These are phyloP conservation scores for Brachionus plicatilis DNA, from an alignment of 1,140 invertebrate genomes.

Conservation along the genomic window DNA sequence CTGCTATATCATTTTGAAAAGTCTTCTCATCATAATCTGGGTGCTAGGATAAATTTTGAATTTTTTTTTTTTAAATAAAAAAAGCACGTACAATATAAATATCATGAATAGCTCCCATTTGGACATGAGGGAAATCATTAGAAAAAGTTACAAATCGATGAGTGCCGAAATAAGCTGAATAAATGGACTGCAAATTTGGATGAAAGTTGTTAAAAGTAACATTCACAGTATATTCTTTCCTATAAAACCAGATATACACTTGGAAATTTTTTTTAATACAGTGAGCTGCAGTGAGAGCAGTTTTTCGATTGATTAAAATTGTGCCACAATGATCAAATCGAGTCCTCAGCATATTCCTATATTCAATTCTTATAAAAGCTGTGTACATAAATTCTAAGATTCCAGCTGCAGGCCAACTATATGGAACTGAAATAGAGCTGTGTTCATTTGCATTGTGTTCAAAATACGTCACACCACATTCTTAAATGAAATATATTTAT, in stretches of 20 bases:
- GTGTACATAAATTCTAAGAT: not conserved
- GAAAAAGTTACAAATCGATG: not conserved
- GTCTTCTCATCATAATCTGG: not conserved
- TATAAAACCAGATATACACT: not conserved
- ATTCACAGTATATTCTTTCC: not conserved
- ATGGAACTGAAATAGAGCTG: not conserved
- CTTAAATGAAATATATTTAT: not conserved
- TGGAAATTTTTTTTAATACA: not conserved
- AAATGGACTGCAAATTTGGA: conserved; percentile 15
- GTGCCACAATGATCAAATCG: not conserved
- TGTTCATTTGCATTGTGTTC: not conserved
- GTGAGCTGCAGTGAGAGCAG: conserved; percentile 4
- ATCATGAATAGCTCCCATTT: not conserved
- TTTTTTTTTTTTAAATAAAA: not conserved
- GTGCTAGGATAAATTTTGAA: not conserved
- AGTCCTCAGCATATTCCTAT: not conserved
- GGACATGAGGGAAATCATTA: conserved; percentile 1
- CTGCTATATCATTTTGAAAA: conserved; percentile 1
- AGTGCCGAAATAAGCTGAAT: not conserved
- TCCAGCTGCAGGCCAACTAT: conserved; percentile 35
- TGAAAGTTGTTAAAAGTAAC: conserved; percentile 1
- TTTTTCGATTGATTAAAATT: conserved; percentile 2
- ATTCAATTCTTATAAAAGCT: not conserved
- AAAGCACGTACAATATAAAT: not conserved
- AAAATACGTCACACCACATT: conserved; percentile 22